A percentile compares a stretch with the other conserved stretches of the same genome.
Conservation (phyloP, 2,888 invertebrate genomes). For the Mystacides longicornis region DNA sequence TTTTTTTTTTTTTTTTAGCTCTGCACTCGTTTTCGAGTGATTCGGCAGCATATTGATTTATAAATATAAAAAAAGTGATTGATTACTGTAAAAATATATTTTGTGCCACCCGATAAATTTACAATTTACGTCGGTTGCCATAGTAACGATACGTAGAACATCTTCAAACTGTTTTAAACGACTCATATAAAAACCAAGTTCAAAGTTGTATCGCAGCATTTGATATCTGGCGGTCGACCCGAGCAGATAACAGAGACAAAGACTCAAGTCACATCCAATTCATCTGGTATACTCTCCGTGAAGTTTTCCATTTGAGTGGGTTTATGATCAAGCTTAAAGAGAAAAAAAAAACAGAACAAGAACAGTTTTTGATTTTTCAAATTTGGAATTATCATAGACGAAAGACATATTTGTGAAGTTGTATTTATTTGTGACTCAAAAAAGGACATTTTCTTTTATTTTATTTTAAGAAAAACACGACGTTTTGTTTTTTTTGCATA, state of each 20-base stretch:
- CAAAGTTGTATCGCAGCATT: constrained; percentile 12
- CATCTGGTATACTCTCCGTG: constrained; percentile 19
- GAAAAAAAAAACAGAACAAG: not conserved
- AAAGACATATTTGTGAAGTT: constrained; percentile 9
- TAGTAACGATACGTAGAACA: constrained; percentile 14
- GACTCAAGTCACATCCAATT: constrained; percentile 14
- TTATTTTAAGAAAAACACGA: not conserved
- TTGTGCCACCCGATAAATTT: not conserved
- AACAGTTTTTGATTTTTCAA: not conserved
- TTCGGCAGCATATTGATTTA: too few relatives aligned
- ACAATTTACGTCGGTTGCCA: constrained; percentile 12
- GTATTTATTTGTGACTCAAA: constrained; percentile 4
- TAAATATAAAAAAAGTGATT: too few relatives aligned
- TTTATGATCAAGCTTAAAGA: constrained; percentile 1
- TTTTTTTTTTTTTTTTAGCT: too few relatives aligned
- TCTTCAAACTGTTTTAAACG: constrained; percentile 16
- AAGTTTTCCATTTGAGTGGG: constrained; percentile 23
- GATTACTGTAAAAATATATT: too few relatives aligned
- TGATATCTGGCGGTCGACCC: constrained; percentile 21
- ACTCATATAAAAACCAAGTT: not conserved
- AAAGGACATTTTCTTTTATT: constrained; percentile 14
- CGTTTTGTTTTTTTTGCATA: not conserved
- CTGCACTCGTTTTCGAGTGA: too few relatives aligned
- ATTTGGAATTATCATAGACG: constrained; percentile 14
- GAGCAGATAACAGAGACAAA: constrained; percentile 20